A percentile compares a stretch with the other conserved stretches of the same genome.
Conservation (phyloP, 1,140 invertebrate genomes). For the Lithobius niger region DNA sequence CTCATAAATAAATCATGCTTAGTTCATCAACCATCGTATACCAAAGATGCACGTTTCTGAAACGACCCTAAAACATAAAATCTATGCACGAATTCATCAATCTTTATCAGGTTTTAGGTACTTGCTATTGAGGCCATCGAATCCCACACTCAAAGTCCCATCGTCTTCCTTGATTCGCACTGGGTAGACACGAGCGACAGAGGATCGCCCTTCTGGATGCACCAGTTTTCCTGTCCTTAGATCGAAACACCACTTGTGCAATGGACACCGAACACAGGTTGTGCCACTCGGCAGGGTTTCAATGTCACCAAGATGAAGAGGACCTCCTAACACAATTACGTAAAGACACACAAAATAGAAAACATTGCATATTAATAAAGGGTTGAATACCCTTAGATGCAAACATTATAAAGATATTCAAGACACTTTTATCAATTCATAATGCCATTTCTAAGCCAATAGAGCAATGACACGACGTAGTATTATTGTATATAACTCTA, state of each 20-base stretch:
- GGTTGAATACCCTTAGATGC: too few species aligned
- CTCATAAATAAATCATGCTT: too few species aligned
- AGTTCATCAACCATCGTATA: too few species aligned
- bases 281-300: conserved; percentile 21
- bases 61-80: too few species aligned
- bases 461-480: too few species aligned
- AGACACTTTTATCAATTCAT: not conserved
- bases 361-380: too few species aligned
- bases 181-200: not conserved
- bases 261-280: conserved; percentile 25
- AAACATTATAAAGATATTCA: too few species aligned
- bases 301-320: conserved; percentile 27
- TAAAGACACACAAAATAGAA: not conserved
- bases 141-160: not conserved
- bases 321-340: conserved; percentile 20
- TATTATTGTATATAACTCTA: too few species aligned
- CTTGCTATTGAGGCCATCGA: not conserved
- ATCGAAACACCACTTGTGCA: conserved; percentile 26
- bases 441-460: not conserved
- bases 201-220: not conserved
- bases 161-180: not conserved
- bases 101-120: not conserved
- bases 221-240: conserved; percentile 17
- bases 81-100: too few species aligned
- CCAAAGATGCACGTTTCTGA: too few species aligned